A percentile compares a stretch with the other conserved stretches of the same genome.
Conservation (phyloP, 1,140 invertebrate genomes). For the Lepidurus arcticus region DNA sequence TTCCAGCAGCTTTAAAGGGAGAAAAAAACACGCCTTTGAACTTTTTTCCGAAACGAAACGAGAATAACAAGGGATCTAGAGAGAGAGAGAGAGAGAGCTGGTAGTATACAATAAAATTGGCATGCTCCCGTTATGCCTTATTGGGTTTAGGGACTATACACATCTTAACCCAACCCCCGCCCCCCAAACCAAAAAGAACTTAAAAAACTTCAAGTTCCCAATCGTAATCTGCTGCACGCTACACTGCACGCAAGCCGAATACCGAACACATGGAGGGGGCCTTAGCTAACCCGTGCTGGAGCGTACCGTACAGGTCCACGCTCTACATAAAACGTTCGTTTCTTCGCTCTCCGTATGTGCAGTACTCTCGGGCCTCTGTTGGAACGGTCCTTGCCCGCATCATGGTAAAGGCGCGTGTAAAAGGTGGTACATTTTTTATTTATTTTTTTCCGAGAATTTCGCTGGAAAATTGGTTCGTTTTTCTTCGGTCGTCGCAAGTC, state of each 20-base stretch:
- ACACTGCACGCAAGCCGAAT: not conserved
- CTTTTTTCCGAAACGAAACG: not conserved
- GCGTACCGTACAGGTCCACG: not conserved
- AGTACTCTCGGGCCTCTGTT: not conserved
- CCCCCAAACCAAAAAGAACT: not conserved
- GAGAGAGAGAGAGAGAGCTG: not conserved
- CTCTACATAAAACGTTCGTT: not conserved
- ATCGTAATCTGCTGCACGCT: not conserved
- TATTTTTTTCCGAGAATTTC: not conserved
- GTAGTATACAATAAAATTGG: conserved; percentile 2
- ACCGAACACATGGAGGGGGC: not conserved
- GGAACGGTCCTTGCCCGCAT: not conserved
- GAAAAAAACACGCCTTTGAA: not conserved
- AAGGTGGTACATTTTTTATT: not conserved
- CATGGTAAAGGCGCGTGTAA: not conserved
- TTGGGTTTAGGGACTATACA: not conserved
- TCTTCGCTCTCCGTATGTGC: not conserved
- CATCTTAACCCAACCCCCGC: not conserved
- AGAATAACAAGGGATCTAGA: not conserved
- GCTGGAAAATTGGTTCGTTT: not conserved
- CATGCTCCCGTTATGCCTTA: not conserved
- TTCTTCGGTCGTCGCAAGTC: not conserved
- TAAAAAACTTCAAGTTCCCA: not conserved
- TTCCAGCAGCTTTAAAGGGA: not conserved
- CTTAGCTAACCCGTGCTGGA: not conserved